Conservation (phyloP, 2,888 invertebrate species). For the Crematogaster levior region DNA sequence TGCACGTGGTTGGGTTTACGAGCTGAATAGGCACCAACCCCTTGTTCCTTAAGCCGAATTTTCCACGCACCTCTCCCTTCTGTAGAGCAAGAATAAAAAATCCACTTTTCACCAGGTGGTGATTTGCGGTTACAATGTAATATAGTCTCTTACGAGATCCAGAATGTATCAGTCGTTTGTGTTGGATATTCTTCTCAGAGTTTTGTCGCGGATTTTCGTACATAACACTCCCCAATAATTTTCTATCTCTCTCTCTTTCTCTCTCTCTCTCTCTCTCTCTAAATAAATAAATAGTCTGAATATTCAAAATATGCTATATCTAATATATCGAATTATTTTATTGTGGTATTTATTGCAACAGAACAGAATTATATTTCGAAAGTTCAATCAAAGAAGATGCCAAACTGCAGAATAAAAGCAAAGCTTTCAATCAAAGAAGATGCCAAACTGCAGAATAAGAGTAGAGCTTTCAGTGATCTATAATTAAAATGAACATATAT, state of each 20-base stretch:
- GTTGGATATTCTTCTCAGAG: conserved; percentile 16
- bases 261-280: too few relatives aligned
- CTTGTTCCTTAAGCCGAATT: conserved; percentile 47
- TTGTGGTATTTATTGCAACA: neutral
- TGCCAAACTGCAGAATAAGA: neutral
- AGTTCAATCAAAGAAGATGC: neutral
- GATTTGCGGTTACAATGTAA: conserved; percentile 47
- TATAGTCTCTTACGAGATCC: conserved; percentile 48
- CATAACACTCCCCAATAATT: too few relatives aligned
- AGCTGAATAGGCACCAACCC: conserved; percentile 49
- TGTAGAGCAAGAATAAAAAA: conserved; percentile 59
- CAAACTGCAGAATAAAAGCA: neutral
- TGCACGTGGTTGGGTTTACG: conserved; percentile 77
- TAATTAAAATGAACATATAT: neutral
- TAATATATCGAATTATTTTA: neutral
- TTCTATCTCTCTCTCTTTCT: too few relatives aligned
- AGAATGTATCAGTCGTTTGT: conserved; percentile 32
- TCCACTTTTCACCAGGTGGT: conserved; percentile 28
- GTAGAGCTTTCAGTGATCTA: neutral
- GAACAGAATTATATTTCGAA: neutral
- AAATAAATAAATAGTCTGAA: neutral
- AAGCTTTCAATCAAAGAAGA: neutral
- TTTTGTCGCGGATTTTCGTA: conserved; percentile 1
- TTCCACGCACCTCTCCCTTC: neutral
- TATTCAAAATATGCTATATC: neutral